phyloP scores from a whole-genome alignment of 2,888 invertebrate genomes.

The Daptonema setosum region DNA sequence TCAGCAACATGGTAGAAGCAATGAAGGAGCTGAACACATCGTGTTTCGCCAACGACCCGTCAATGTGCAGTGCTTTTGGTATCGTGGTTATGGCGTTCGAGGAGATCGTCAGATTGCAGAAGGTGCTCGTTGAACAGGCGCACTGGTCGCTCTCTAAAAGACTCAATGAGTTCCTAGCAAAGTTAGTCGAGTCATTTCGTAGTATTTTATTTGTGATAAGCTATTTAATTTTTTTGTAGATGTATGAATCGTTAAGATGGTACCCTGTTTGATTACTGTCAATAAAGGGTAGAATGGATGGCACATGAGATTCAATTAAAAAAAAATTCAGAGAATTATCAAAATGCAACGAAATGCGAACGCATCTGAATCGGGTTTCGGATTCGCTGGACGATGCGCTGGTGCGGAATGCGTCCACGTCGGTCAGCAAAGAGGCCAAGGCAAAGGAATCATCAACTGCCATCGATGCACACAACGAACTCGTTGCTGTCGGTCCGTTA shows the following conservation, averaged over 20 bases:
- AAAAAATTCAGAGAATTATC: conserved; percentile 28
- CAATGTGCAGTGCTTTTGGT: conserved; percentile 49
- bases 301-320: neutral
- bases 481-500: conserved; percentile 74
- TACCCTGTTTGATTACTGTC: too few relatives aligned
- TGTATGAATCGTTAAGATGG: too few relatives aligned
- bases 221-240: too few relatives aligned
- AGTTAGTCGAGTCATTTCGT: conserved; percentile 37
- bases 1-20: conserved; percentile 43
- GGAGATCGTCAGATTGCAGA: conserved; percentile 81
- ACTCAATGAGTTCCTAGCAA: conserved; percentile 65
- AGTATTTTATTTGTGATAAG: too few relatives aligned
- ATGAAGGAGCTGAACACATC: conserved; percentile 61
- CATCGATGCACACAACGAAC: conserved; percentile 28
- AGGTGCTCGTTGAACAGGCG: conserved; percentile 65
- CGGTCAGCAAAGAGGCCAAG: conserved; percentile 16
- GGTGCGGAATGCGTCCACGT: conserved; percentile 27
- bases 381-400: conserved; percentile 31
- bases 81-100: conserved; percentile 55
- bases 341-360: conserved; percentile 30
- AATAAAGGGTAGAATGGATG: too few relatives aligned
- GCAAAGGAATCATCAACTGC: neutral
- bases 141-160: conserved; percentile 70
- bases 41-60: conserved; percentile 62
- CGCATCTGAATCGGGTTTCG: conserved; percentile 33